Conservation (phyloP, 2,888 invertebrate genomes). For the Anaspis maculata region DNA sequence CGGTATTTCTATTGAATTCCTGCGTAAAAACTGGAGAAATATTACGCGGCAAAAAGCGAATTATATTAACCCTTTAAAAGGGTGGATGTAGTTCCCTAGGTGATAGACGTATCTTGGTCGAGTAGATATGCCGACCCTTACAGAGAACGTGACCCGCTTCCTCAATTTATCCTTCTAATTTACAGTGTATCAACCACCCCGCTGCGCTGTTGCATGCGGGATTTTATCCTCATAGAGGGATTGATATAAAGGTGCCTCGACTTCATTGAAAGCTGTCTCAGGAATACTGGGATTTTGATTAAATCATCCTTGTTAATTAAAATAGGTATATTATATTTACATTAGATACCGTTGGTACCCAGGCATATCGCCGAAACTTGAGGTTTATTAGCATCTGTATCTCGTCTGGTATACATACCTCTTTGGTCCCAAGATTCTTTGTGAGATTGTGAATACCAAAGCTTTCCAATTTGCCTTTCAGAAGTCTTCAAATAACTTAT, state of each 20-base stretch:
- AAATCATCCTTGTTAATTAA: no score
- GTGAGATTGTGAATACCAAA: no score
- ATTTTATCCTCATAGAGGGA: conserved; percentile 16
- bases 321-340: no score
- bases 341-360: no score
- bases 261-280: conserved; percentile 4
- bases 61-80: conserved; percentile 7
- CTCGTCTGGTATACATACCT: no score
- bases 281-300: background rate
- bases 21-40: no score
- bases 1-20: no score
- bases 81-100: conserved; percentile 13
- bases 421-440: no score
- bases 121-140: conserved; percentile 32
- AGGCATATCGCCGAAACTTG: no score
- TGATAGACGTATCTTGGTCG: conserved; percentile 29
- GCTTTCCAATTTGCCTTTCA: background rate
- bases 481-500: background rate
- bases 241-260: no score
- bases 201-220: conserved; percentile 16
- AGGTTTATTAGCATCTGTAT: no score
- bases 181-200: conserved; percentile 27
- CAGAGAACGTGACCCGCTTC: conserved; percentile 31
- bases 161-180: conserved; percentile 29
- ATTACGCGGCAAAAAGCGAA: conserved; percentile 1